Conservation (phyloP, 2,888 invertebrate genomes). For the Tetheella fluctuosa region DNA sequence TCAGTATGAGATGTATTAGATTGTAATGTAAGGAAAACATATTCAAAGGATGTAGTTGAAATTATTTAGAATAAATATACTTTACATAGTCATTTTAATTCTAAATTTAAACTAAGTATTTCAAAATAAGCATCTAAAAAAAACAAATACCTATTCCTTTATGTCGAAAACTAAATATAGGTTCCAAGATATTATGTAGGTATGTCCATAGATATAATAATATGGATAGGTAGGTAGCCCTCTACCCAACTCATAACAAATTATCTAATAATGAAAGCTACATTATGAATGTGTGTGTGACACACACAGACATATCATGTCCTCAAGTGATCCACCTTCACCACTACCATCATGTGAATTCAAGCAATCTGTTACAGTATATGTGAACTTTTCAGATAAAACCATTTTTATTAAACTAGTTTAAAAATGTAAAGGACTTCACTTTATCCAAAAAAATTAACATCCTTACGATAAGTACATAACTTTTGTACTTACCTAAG, state of each 20-base stretch:
- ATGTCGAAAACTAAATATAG: too few species aligned
- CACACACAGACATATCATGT: constrained; percentile 50
- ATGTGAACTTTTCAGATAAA: constrained; percentile 34
- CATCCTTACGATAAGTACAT: too few species aligned
- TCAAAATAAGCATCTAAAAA: too few species aligned
- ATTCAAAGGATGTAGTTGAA: background rate
- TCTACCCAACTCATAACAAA: constrained; percentile 8
- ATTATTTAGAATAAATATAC: background rate
- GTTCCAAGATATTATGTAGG: background rate
- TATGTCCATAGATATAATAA: background rate
- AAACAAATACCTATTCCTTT: too few species aligned
- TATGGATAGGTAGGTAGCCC: background rate
- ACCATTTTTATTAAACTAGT: background rate
- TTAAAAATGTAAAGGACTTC: too few species aligned
- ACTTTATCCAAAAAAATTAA: too few species aligned
- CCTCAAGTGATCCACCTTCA: constrained; percentile 79
- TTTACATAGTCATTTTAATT: background rate
- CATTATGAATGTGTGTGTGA: constrained; percentile 30
- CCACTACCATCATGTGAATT: constrained; percentile 70
- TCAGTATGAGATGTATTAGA: constrained; percentile 15
- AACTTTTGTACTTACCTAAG: too few species aligned
- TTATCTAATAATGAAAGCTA: constrained; percentile 10
- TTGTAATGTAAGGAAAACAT: background rate
- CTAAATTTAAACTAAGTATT: too few species aligned
- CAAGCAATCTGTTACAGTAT: constrained; percentile 67